Evolutionary conservation across 2,888 invertebrate genomes (phyloP).

Genomic region (Rutpela maculata): DNA sequence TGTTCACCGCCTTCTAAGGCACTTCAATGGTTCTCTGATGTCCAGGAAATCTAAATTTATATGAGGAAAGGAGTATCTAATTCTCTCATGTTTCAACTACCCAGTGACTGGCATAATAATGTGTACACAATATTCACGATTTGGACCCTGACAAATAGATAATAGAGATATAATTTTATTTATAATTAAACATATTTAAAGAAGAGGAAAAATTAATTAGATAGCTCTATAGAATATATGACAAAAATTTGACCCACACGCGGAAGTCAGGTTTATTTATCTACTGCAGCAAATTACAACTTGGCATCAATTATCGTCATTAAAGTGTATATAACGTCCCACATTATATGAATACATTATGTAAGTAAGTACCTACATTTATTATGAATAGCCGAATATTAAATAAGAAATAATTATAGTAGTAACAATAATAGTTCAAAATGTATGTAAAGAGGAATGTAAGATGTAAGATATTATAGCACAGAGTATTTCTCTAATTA

Average conservation of each 20-base stretch:
- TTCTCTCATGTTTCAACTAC: too few relatives aligned
- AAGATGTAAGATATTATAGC: not conserved
- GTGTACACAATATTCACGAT: too few relatives aligned
- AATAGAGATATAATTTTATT: too few relatives aligned
- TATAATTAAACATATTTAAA: not conserved
- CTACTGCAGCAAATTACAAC: not conserved
- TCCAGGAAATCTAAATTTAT: too few relatives aligned
- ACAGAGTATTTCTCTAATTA: not conserved
- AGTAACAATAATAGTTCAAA: not conserved
- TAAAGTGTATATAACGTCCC: constrained; percentile 3
- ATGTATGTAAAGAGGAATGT: not conserved
- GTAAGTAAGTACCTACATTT: constrained; percentile 2
- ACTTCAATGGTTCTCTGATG: too few relatives aligned
- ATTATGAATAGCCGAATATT: not conserved
- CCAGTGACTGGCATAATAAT: too few relatives aligned
- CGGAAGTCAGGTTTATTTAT: constrained; percentile 4
- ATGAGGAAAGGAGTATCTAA: too few relatives aligned
- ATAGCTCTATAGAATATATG: not conserved
- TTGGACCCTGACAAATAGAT: too few relatives aligned
- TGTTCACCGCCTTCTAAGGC: too few relatives aligned
- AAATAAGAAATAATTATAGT: not conserved
- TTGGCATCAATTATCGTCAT: constrained; percentile 7
- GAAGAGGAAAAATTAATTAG: not conserved
- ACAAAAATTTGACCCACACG: not conserved
- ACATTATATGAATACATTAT: not conserved